Conservation (phyloP, 2,113 vertebrate species). For the human (Homo sapiens) region GRCh38 chr5:110386501-110387000, state of each 20-base stretch:
- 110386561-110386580: constrained; percentile 70
- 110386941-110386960: constrained; percentile 5
- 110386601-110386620: constrained; percentile 58
- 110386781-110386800: constrained; percentile 58
- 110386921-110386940: constrained; percentile 25
- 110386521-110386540: constrained; percentile 56
- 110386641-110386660: constrained; percentile 75
- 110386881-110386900: not conserved
- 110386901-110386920: not conserved
- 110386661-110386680: constrained; percentile 78
- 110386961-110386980: constrained; percentile 33
- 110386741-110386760: constrained; percentile 46
- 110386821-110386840: not conserved
- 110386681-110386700: constrained; percentile 79
- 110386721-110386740: constrained; percentile 29
- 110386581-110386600: constrained; percentile 71
- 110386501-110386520: not conserved
- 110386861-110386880: not conserved
- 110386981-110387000: not conserved
- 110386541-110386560: constrained; percentile 55
- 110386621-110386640: constrained; percentile 69
- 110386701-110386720: constrained; percentile 73
- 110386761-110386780: constrained; percentile 59
- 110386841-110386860: constrained; percentile 17
- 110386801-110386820: constrained; percentile 34